Base-by-base conservation (phyloP, 2,113 vertebrate genomes). In the Podarcis raffonei region DNA sequence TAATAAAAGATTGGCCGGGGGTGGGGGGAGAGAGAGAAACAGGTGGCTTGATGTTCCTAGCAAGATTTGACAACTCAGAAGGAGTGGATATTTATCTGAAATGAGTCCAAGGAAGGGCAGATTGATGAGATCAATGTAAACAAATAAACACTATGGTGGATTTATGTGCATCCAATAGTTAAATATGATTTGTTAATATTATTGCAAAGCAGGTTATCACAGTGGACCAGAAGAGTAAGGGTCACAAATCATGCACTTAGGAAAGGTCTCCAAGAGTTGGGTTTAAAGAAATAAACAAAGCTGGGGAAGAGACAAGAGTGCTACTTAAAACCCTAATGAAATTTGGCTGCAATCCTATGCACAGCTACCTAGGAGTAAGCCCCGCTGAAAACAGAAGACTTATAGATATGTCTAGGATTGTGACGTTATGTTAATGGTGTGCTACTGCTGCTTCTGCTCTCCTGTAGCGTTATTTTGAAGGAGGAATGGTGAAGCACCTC, bases 11-110 rank as follows among this genome's bases (percentile, higher is more conserved):
- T 53, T 4, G 18, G 42, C 42, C 6, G 42, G 6, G 0, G 59
- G 15, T 5, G 18, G 75, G 87, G 91, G 66, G 16, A 4, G 39
- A 39, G 39, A 39, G 39, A 39, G 82, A 89, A 95, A 91, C 83
- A 57, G 0, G 37, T 35, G 85, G 35, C 30, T 87, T 86, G 84
- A 79, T 53, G 87, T 1, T 0, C 57, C 48, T 0, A 3, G 75
- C 71, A 88, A 92, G 87, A 81, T 92, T 77, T 25, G 91, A 93
- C 76, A 89, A 1, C 66, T 65, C 69, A 81, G 79, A 16, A 27
- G 75, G 27, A 78, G 69, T 88, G 84, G 86, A 86, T 85, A 90
- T 85, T 81, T 66, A 69, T 53, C 71, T 25, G 71, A 90, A 78
- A 81, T 0, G 4, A 90, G 39, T 13, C 77, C 48, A 91, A 71